Evolutionary conservation across 2,797 vertebrate species (phyloP).

Genomic region (Bucorvus abyssinicus): DNA sequence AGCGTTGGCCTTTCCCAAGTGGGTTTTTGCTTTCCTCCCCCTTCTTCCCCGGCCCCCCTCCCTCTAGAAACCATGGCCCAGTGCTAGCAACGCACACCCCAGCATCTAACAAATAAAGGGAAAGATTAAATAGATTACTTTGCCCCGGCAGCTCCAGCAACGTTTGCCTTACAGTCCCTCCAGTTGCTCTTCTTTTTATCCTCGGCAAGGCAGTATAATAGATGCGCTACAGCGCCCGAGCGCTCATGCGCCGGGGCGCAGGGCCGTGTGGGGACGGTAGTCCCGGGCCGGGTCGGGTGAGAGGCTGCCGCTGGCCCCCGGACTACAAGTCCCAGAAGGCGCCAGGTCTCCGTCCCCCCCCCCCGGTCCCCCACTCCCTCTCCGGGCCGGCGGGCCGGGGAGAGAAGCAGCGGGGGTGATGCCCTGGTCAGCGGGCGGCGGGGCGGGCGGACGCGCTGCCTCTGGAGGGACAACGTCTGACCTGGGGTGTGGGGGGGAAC

Average conservation of each 20-base stretch:
- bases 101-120: slow-evolving; percentile 52
- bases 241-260: slow-evolving; percentile 82
- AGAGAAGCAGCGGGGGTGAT: background rate
- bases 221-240: slow-evolving; percentile 85
- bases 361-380: slow-evolving; percentile 1
- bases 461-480: background rate
- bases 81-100: slow-evolving; percentile 29
- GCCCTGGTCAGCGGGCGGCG: background rate
- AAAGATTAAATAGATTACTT: slow-evolving; percentile 83
- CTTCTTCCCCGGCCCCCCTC: background rate
- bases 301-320: background rate
- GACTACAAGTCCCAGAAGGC: slow-evolving; percentile 77
- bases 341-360: background rate
- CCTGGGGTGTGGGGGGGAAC: background rate
- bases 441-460: background rate
- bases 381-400: slow-evolving; percentile 24
- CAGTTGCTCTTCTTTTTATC: slow-evolving; percentile 83
- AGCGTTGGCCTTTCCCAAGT: slow-evolving; percentile 47
- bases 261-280: slow-evolving; percentile 80
- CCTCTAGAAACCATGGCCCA: slow-evolving; percentile 57
- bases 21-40: slow-evolving; percentile 31
- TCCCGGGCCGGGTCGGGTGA: slow-evolving; percentile 39
- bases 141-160: slow-evolving; percentile 76
- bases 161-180: slow-evolving; percentile 81
- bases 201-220: slow-evolving; percentile 92